Evolutionary conservation across 2,888 invertebrate genomes (phyloP).

Genomic region (Drosophila suboccidentalis): DNA sequence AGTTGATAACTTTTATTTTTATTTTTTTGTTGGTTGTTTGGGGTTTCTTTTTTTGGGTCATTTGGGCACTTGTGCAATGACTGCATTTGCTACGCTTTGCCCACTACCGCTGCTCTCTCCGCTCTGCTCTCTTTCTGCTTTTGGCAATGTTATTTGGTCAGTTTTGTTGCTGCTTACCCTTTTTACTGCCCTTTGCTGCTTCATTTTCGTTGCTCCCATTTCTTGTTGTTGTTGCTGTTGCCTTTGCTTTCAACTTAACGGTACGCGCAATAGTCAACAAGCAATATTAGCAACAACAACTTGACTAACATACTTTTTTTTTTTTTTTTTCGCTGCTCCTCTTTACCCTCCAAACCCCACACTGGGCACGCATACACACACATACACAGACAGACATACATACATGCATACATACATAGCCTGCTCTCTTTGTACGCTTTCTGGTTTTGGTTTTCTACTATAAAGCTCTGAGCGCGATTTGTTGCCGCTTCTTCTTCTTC

Average conservation of each 20-base stretch:
- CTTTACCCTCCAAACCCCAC: slow-evolving; percentile 1
- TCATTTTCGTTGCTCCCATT: slow-evolving; percentile 51
- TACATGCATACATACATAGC: neutral
- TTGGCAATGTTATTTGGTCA: slow-evolving; percentile 50
- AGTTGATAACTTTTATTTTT: slow-evolving; percentile 37
- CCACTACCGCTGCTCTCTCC: slow-evolving; percentile 1
- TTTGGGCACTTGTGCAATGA: slow-evolving; percentile 56
- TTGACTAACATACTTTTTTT: slow-evolving; percentile 66
- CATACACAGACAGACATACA: neutral
- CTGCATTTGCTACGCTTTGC: slow-evolving; percentile 36
- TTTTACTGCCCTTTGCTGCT: slow-evolving; percentile 34
- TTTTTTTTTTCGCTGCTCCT: slow-evolving; percentile 1
- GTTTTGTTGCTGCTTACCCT: slow-evolving; percentile 33
- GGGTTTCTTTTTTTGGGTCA: slow-evolving; percentile 41
- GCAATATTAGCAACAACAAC: slow-evolving; percentile 60
- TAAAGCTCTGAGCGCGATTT: slow-evolving; percentile 62
- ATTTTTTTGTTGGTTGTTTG: neutral
- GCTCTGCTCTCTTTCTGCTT: slow-evolving; percentile 21
- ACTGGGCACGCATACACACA: neutral
- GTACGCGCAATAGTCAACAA: slow-evolving; percentile 58
- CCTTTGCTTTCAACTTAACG: slow-evolving; percentile 62
- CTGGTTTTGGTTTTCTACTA: slow-evolving; percentile 68
- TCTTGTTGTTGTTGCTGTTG: neutral
- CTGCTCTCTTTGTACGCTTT: slow-evolving; percentile 67
- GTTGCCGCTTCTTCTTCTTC: slow-evolving; percentile 45